phyloP scores from a whole-genome alignment of 2,797 vertebrate species.

The Hypotaenidia okinawae region DNA sequence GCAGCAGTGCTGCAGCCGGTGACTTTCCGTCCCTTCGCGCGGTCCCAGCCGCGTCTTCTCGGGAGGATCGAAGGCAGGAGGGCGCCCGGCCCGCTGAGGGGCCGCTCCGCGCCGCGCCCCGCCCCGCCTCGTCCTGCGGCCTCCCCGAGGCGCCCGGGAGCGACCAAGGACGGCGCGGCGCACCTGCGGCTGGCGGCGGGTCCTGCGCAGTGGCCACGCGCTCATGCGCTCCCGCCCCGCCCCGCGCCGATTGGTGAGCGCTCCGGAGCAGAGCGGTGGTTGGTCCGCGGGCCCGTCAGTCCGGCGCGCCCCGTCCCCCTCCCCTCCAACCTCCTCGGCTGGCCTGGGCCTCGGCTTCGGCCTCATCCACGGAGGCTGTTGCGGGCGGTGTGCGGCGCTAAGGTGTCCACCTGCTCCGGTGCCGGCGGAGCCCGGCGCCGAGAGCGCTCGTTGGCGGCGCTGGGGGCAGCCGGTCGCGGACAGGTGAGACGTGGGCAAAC shows the following conservation, averaged over 20 bases:
- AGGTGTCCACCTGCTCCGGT: neutral
- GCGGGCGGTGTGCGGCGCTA: neutral
- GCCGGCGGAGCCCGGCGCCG: neutral
- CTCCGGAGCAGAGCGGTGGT: neutral
- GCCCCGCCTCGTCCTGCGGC: neutral
- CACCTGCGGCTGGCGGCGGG: neutral
- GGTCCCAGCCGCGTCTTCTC: neutral
- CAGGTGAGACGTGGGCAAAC: conserved; percentile 46
- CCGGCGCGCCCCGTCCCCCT: conserved; percentile 5
- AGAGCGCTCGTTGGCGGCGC: neutral
- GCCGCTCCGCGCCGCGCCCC: too few relatives aligned
- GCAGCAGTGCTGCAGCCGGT: rapidly evolving
- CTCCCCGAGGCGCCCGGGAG: neutral
- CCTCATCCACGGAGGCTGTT: too few relatives aligned
- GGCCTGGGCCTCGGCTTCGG: conserved; percentile 34
- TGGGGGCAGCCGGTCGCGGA: neutral
- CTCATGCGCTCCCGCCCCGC: conserved; percentile 48
- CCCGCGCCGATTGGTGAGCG: neutral
- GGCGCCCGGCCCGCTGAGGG: neutral
- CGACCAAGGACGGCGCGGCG: too few relatives aligned
- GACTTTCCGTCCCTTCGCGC: too few relatives aligned
- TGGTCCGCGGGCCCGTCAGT: conserved; percentile 45
- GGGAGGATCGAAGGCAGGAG: neutral
- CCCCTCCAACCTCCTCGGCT: conserved; percentile 25
- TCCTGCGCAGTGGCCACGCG: neutral